Evolutionary conservation across 2,113 vertebrate genomes (phyloP), one percentile per base, ranked within the genome.

Genomic region (Daubentonia madagascariensis): DNA sequence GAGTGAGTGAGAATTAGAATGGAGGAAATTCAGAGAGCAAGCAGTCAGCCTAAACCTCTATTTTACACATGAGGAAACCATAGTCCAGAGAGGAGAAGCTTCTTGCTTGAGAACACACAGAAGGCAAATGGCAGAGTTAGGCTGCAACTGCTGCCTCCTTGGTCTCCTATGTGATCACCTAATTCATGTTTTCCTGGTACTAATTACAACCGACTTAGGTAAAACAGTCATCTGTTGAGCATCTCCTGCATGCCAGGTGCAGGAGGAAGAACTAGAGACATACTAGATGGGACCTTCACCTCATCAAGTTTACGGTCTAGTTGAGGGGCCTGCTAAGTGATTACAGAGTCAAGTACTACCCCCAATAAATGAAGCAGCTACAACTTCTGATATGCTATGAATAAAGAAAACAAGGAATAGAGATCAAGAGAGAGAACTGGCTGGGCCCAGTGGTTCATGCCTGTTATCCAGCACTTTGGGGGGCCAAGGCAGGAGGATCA

Each of bases 81-180:
- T 9, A 25, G 30, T 73, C 30, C 22, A 9, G 1, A 67, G 43
- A 67, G 35, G 52, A 54, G 30, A 8, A 68, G 48, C 48, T 70
- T 65, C 54, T 65, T 16, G 25, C 61, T 89, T 20, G 6, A 78
- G 57, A 57, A 22, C 5, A 43, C 65, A 22, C 8, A 72, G 73
- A 83, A 37, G 54, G 70, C 3, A 5, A 43, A 4, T 1, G 14
- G 52, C 59, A 76, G 23, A 32, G 35, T 12, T 8, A 37, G 37
- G 40, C n/a, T 3, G 25, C 5, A 35, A 8, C 59, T 10, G 2
- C 48, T 1, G 1, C 23, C 40, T 4, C 13, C 73, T 45, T 32
- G 25, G 40, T 45, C n/a, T 48, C 67, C 25, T 17, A 0, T 8
- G 76, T 16, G 22, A 32, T 45, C 76, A 20, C 48, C 63, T 23